These are phyloP conservation scores for Sebastes kiyomatsui DNA, from an alignment of 2,797 vertebrate species.

Conservation along the genomic window DNA sequence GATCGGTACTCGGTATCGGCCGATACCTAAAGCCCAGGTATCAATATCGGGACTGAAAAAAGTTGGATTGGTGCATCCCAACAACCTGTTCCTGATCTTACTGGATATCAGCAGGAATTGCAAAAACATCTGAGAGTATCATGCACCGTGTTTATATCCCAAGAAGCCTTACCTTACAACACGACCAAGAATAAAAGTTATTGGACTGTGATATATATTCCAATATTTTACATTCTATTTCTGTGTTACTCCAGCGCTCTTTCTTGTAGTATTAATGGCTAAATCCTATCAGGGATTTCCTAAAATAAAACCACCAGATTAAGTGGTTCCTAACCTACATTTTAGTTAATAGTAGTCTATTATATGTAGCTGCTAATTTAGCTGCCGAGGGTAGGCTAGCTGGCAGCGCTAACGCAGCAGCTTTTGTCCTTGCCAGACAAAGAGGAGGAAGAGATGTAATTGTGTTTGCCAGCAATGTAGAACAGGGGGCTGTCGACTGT, in stretches of 20 bases:
- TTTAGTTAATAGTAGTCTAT: slow-evolving; percentile 36
- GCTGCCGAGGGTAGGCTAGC: slow-evolving; percentile 38
- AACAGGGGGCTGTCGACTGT: slow-evolving; percentile 69
- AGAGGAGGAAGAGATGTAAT: slow-evolving; percentile 77
- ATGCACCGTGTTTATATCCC: neutral
- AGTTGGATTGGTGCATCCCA: no score
- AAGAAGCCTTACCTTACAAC: neutral
- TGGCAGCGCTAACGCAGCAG: slow-evolving; percentile 29
- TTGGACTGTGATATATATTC: neutral
- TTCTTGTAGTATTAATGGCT: neutral
- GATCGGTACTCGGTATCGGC: no score
- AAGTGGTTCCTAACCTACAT: slow-evolving; percentile 20
- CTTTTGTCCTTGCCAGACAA: slow-evolving; percentile 57
- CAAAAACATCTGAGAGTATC: neutral
- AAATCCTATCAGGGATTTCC: slow-evolving; percentile 3
- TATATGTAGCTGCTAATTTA: slow-evolving; percentile 46
- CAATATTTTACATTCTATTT: neutral
- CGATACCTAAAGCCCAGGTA: no score
- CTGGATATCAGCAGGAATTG: neutral
- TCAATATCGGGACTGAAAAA: no score
- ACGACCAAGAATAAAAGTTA: neutral
- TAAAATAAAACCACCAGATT: slow-evolving; percentile 36
- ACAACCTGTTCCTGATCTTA: neutral
- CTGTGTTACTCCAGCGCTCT: neutral
- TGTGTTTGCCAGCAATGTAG: slow-evolving; percentile 80